phyloP scores from a whole-genome alignment of 2,113 vertebrate species.

The Chaetorhynchus papuensis region DNA sequence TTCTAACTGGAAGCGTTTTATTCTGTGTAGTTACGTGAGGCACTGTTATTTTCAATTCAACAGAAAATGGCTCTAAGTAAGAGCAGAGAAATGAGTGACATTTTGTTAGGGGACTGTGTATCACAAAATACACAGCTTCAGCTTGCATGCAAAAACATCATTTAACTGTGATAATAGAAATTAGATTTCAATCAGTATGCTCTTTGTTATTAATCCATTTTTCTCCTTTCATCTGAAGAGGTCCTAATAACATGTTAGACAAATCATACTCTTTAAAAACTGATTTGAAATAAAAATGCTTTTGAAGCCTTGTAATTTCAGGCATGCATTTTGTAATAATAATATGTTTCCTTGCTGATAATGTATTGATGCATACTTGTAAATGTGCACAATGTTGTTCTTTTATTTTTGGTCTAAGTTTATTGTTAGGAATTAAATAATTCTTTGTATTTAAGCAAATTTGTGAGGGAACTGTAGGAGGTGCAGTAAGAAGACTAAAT shows the following conservation, averaged over 20 bases:
- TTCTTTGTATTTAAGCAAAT: not conserved
- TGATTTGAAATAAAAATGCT: conserved; percentile 38
- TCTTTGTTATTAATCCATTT: conserved; percentile 63
- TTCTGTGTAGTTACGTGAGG: not conserved
- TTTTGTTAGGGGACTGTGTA: not conserved
- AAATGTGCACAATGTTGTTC: not conserved
- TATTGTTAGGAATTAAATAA: not conserved
- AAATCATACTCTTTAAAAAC: conserved; percentile 31
- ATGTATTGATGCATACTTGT: not conserved
- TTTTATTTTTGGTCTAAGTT: not conserved
- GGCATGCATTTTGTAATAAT: not conserved
- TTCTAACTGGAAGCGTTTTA: not conserved
- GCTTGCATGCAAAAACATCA: conserved; percentile 2
- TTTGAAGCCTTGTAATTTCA: conserved; percentile 28
- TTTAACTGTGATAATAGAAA: conserved; percentile 62
- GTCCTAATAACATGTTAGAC: conserved; percentile 46
- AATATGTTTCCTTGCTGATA: not conserved
- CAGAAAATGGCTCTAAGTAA: not conserved
- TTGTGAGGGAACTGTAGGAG: not conserved
- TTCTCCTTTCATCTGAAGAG: conserved; percentile 47
- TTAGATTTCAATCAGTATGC: conserved; percentile 60
- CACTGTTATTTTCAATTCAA: not conserved
- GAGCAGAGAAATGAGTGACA: not conserved
- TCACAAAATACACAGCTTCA: not conserved
- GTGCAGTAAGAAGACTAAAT: not conserved